phyloP scores from a whole-genome alignment of 2,797 vertebrate species.

The Morus bassanus region DNA sequence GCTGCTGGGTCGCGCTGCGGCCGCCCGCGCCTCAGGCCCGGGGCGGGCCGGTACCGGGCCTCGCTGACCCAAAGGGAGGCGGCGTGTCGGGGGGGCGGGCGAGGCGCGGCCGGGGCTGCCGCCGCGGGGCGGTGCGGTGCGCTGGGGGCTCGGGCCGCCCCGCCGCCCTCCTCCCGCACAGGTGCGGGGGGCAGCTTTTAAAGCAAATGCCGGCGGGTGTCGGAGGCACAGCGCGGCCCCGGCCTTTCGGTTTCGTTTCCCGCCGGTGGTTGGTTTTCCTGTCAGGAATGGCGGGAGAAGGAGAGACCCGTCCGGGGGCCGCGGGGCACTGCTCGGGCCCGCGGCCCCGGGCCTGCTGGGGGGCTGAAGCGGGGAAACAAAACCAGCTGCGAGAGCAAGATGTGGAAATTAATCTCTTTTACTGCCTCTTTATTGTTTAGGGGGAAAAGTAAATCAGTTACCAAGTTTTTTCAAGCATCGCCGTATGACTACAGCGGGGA shows the following conservation, averaged over 20 bases:
- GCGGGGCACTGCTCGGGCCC: no score
- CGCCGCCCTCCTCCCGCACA: no score
- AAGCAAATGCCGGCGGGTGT: neutral
- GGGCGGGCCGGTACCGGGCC: no score
- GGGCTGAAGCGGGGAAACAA: neutral
- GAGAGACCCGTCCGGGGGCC: neutral
- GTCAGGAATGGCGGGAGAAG: neutral
- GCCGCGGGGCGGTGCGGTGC: neutral
- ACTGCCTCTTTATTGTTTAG: neutral
- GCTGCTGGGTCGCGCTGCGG: neutral
- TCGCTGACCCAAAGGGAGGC: no score
- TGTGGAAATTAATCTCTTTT: neutral
- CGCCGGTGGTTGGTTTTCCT: no score
- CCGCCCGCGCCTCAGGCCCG: neutral
- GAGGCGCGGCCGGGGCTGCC: no score
- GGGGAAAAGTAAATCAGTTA: neutral
- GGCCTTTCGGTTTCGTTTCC: neutral
- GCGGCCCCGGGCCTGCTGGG: neutral
- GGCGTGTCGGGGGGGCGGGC: neutral
- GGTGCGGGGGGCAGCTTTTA: neutral
- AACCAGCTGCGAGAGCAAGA: no score
- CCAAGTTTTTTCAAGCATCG: fast-evolving
- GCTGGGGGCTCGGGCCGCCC: neutral
- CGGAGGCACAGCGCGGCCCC: fast-evolving
- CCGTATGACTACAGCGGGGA: neutral